Percentiles rank a stretch among this genome's conserved stretches.
These are phyloP conservation scores for Listronotus bonariensis DNA, from an alignment of 1,140 invertebrate genomes.

Conservation along the genomic window DNA sequence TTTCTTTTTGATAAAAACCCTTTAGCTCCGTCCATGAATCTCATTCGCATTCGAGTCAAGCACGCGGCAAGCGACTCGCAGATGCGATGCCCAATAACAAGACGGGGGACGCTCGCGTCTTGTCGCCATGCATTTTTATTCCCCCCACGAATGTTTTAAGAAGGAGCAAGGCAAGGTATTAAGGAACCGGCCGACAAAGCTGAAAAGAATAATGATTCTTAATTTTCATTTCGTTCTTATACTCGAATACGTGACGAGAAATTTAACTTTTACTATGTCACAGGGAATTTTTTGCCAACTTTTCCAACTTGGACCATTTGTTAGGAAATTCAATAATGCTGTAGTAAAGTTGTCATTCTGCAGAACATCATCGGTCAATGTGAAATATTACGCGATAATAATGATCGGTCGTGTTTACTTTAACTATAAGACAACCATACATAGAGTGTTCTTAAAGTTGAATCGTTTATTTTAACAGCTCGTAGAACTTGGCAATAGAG, in stretches of 20 bases:
- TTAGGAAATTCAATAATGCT: conserved; percentile 56
- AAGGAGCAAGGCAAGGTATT: conserved; percentile 54
- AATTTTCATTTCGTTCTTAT: conserved; percentile 58
- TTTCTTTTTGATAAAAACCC: no score
- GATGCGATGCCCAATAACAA: conserved; percentile 43
- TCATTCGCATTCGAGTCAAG: conserved; percentile 23
- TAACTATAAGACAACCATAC: no score
- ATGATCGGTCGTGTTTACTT: no score
- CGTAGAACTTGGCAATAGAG: no score
- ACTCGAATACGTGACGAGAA: conserved; percentile 53
- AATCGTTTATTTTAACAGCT: no score
- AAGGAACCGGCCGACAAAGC: conserved; percentile 53
- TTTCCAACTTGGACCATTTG: conserved; percentile 52
- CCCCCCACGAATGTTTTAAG: conserved; percentile 53
- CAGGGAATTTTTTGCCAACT: conserved; percentile 52
- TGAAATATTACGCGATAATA: no score
- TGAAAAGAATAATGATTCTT: conserved; percentile 58
- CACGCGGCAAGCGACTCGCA: conserved; percentile 13
- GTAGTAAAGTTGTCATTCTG: conserved; percentile 53
- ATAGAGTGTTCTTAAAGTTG: no score
- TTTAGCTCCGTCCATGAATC: not conserved
- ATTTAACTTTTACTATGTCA: conserved; percentile 51
- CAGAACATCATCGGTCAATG: conserved; percentile 53
- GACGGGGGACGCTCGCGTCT: conserved; percentile 41
- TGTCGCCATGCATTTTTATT: conserved; percentile 51